Evolutionary conservation across 2,888 invertebrate genomes (phyloP).

Genomic region (Heliconius sara): DNA sequence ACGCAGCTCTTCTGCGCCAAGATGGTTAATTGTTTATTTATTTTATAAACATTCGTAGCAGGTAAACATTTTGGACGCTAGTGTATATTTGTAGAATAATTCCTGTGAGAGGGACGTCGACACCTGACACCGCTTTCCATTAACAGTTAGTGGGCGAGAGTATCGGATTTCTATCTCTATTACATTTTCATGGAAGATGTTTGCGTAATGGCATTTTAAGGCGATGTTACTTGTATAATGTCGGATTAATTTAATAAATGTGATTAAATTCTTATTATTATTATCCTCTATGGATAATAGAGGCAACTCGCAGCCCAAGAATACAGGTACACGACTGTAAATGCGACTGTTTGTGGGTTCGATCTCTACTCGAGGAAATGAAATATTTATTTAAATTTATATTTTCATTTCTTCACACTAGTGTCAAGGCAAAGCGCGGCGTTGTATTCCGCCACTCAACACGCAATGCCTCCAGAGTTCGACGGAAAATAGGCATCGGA

Average conservation of each 20-base stretch:
- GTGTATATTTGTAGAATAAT: slow-evolving; percentile 22
- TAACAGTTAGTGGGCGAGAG: slow-evolving; percentile 33
- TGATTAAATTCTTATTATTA: not conserved
- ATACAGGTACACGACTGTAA: too few relatives aligned
- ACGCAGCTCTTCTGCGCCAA: not conserved
- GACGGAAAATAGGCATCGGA: too few relatives aligned
- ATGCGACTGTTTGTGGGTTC: too few relatives aligned
- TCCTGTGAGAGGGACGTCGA: slow-evolving; percentile 27
- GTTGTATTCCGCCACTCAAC: too few relatives aligned
- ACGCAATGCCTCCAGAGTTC: too few relatives aligned
- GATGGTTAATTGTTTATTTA: not conserved
- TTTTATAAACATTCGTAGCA: not conserved
- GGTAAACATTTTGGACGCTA: slow-evolving; percentile 11
- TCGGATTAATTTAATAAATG: not conserved
- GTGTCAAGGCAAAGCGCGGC: too few relatives aligned
- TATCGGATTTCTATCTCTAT: slow-evolving; percentile 27
- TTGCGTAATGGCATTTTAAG: slow-evolving; percentile 12
- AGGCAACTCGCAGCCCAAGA: too few relatives aligned
- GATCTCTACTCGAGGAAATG: too few relatives aligned
- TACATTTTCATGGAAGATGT: slow-evolving; percentile 26
- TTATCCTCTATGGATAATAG: too few relatives aligned
- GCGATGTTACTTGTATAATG: not conserved
- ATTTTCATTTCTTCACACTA: too few relatives aligned
- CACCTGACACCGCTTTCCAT: slow-evolving; percentile 34
- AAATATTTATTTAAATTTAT: too few relatives aligned